phyloP scores from a whole-genome alignment of 2,113 vertebrate species.

The Sula dactylatra region DNA sequence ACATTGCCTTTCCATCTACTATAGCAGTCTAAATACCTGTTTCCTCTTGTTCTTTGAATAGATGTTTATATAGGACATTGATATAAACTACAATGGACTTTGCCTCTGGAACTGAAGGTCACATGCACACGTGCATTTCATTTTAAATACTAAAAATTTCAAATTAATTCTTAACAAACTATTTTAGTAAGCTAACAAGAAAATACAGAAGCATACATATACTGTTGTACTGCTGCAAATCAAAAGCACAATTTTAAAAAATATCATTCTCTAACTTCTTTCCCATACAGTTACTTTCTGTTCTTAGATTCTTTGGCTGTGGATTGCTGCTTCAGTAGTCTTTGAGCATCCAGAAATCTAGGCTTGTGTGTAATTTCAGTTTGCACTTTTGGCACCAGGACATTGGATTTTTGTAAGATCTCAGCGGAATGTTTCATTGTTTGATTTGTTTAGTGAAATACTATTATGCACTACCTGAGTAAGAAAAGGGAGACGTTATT shows the following conservation, averaged over 20 bases:
- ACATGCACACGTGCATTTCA: background rate
- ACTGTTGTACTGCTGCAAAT: background rate
- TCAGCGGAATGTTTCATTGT: background rate
- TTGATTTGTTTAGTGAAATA: background rate
- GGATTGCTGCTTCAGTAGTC: background rate
- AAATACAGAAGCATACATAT: background rate
- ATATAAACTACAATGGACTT: background rate
- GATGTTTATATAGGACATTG: background rate
- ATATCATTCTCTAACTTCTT: background rate
- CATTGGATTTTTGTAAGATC: background rate
- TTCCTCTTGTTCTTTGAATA: background rate
- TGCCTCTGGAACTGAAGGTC: background rate
- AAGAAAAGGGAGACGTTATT: background rate
- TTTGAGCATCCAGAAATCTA: background rate
- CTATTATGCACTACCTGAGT: accelerated
- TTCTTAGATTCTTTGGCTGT: background rate
- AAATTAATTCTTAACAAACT: background rate
- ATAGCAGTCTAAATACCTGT: background rate
- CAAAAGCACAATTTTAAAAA: background rate
- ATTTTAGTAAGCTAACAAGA: background rate
- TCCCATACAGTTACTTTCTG: background rate
- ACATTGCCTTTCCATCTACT: background rate
- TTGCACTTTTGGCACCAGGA: background rate
- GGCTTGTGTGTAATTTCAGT: background rate
- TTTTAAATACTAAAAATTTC: background rate